phyloP scores from a whole-genome alignment of 2,113 vertebrate genomes.

The Cryptotis parvus region DNA sequence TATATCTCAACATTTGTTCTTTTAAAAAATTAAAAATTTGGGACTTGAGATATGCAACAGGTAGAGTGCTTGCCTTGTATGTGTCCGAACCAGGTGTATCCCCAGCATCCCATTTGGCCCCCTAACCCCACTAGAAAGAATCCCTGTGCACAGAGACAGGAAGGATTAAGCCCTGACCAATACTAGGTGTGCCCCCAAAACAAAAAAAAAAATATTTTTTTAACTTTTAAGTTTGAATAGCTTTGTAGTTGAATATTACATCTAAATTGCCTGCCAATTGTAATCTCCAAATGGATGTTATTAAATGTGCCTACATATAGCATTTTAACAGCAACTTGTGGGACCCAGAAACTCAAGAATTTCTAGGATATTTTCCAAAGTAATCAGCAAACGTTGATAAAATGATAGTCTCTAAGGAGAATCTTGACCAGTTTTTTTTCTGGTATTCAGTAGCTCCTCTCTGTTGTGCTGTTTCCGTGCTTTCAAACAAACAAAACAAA shows the following conservation, averaged over 20 bases:
- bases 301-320: background rate
- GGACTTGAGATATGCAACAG: too few relatives aligned
- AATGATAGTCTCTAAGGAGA: constrained; percentile 5
- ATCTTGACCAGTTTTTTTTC: constrained; percentile 52
- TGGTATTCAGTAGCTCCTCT: constrained; percentile 14
- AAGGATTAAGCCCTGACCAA: too few relatives aligned
- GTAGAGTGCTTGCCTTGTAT: too few relatives aligned
- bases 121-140: too few relatives aligned
- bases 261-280: constrained; percentile 19
- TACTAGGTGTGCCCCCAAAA: too few relatives aligned
- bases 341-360: constrained; percentile 35
- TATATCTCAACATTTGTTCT: background rate
- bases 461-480: background rate
- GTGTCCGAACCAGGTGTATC: too few relatives aligned
- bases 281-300: constrained; percentile 1
- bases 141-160: too few relatives aligned
- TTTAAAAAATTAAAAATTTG: background rate
- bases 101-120: too few relatives aligned
- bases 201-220: background rate
- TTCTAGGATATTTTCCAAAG: constrained; percentile 33
- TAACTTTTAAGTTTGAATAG: constrained; percentile 48
- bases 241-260: background rate
- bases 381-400: background rate
- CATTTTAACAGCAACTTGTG: constrained; percentile 7
- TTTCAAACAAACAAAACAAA: constrained; percentile 53